Evolutionary conservation across 2,888 invertebrate genomes (phyloP).

Genomic region (Agrilus cyanescens): DNA sequence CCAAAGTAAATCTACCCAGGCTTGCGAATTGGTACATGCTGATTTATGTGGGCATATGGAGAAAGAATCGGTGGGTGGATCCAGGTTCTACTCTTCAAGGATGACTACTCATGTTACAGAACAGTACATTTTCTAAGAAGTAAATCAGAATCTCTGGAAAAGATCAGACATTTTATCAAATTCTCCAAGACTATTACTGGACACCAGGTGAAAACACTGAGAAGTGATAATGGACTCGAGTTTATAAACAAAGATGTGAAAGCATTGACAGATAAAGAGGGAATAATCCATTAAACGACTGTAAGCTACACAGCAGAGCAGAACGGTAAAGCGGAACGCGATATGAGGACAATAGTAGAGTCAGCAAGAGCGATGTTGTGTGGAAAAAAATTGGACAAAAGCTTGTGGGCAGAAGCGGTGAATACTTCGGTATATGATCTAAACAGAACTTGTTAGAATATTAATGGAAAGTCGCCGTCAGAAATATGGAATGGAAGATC

Average conservation of each 20-base stretch:
- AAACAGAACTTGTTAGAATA: conserved; percentile 14
- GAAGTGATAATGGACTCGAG: conserved; percentile 22
- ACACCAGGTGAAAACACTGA: conserved; percentile 16
- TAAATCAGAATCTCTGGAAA: conserved; percentile 14
- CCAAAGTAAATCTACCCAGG: too few relatives aligned
- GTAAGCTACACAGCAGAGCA: conserved; percentile 27
- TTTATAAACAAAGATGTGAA: conserved; percentile 19
- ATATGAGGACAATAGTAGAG: conserved; percentile 27
- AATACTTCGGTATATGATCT: conserved; percentile 15
- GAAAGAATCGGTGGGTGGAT: background rate
- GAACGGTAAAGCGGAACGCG: conserved; percentile 27
- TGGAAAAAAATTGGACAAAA: conserved; percentile 15
- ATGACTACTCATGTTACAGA: conserved; percentile 15
- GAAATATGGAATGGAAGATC: conserved; percentile 27
- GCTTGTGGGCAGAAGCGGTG: conserved; percentile 27
- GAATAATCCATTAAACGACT: conserved; percentile 22
- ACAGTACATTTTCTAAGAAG: conserved; percentile 15
- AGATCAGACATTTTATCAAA: conserved; percentile 14
- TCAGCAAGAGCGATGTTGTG: conserved; percentile 21
- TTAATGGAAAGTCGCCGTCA: conserved; percentile 20
- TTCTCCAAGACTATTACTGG: conserved; percentile 19
- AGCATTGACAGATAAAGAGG: conserved; percentile 14
- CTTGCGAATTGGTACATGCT: too few relatives aligned
- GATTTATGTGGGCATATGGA: too few relatives aligned
- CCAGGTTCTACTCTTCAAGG: conserved; percentile 12